Percentiles rank a stretch among this genome's conserved stretches.
Evolutionary conservation across 2,797 vertebrate genomes (phyloP).

Genomic region (Antrozous pallidus): DNA sequence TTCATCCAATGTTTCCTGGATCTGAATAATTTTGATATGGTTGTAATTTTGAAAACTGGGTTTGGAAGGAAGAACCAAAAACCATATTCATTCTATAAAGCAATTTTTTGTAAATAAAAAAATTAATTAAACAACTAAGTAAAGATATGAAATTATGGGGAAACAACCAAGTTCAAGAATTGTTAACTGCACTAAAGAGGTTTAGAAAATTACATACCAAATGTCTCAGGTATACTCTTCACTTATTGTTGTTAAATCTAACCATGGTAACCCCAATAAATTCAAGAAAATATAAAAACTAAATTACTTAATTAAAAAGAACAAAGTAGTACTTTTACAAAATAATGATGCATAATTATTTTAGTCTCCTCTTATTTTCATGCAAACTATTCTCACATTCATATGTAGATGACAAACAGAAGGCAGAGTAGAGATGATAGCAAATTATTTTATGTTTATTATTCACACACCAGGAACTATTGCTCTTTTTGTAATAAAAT

Average conservation of each 20-base stretch:
- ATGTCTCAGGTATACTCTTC: background rate
- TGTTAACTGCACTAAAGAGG: background rate
- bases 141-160: background rate
- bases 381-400: background rate
- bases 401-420: slow-evolving; percentile 19
- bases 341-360: slow-evolving; percentile 39
- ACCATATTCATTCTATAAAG: background rate
- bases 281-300: background rate
- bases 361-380: slow-evolving; percentile 5
- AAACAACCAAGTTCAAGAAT: background rate
- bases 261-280: background rate
- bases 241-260: slow-evolving; percentile 28
- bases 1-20: background rate
- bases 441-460: slow-evolving; percentile 31
- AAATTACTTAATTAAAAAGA: background rate
- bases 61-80: background rate
- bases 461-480: slow-evolving; percentile 24
- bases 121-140: background rate
- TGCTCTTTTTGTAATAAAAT: slow-evolving; percentile 45
- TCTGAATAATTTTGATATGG: background rate
- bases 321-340: slow-evolving; percentile 3
- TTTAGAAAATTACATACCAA: background rate
- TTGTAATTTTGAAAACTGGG: background rate
- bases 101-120: background rate
- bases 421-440: background rate